Evolutionary conservation across 2,888 invertebrate species (phyloP).

Genomic region (Charanyca ferruginea): DNA sequence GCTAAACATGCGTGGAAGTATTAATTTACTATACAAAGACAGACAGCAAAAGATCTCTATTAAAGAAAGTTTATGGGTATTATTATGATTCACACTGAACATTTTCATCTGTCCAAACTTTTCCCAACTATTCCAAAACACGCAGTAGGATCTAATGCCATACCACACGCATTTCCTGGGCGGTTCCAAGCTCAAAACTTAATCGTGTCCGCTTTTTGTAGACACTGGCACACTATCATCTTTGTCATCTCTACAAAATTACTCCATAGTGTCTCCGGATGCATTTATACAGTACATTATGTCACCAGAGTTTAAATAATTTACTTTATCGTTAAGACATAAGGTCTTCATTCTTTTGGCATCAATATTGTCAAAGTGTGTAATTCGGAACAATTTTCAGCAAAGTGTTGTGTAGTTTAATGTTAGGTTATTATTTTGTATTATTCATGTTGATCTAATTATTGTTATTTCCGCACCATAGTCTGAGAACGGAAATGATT

Average conservation of each 20-base stretch:
- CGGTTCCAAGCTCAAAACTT: neutral
- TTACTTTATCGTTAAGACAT: neutral
- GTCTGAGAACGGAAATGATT: slow-evolving; percentile 33
- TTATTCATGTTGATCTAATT: neutral
- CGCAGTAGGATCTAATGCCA: neutral
- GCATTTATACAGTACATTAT: neutral
- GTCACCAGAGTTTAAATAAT: neutral
- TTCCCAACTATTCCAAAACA: too few species aligned
- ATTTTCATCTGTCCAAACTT: too few species aligned
- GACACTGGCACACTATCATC: neutral
- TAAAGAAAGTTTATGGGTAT: too few species aligned
- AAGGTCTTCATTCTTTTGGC: slow-evolving; percentile 27
- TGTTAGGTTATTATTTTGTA: slow-evolving; percentile 23
- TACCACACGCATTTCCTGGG: slow-evolving; percentile 15
- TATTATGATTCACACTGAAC: too few species aligned
- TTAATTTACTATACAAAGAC: too few species aligned
- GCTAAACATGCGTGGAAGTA: too few species aligned
- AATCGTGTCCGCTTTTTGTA: neutral
- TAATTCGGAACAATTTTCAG: slow-evolving; percentile 43
- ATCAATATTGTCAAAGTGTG: neutral
- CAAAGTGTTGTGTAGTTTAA: slow-evolving; percentile 19
- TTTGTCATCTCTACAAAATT: slow-evolving; percentile 29
- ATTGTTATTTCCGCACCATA: slow-evolving; percentile 7
- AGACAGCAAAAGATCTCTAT: too few species aligned
- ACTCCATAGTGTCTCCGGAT: slow-evolving; percentile 19